A percentile compares a stretch with the other conserved stretches of the same genome.
phyloP scores from a whole-genome alignment of 2,113 vertebrate species.

The Mus spicilegus region DNA sequence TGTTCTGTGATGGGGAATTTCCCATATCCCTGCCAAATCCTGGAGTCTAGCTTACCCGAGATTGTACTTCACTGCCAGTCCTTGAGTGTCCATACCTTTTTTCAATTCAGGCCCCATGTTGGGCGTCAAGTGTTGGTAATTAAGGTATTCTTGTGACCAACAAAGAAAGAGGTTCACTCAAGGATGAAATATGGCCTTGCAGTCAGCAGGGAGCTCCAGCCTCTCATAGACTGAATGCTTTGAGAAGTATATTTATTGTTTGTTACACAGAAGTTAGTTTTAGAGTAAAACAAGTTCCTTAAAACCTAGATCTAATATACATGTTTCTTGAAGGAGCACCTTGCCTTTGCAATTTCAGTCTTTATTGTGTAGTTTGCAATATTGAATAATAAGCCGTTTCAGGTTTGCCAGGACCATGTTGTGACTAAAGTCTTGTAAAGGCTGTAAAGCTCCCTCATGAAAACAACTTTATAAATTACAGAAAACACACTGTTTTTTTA shows the following conservation, averaged over 20 bases:
- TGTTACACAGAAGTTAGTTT: not conserved
- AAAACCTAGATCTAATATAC: not conserved
- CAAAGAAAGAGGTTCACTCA: not conserved
- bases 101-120: not conserved
- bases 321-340: not conserved
- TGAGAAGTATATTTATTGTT: not conserved
- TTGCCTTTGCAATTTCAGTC: not conserved
- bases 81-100: not conserved
- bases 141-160: not conserved
- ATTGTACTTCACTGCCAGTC: not conserved
- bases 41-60: not conserved
- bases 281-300: not conserved
- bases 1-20: not conserved
- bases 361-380: not conserved
- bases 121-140: not conserved
- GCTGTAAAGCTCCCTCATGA: not conserved
- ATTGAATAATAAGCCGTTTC: not conserved
- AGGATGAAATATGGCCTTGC: not conserved
- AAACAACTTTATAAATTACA: not conserved
- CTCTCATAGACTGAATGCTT: not conserved
- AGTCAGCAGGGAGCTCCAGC: not conserved
- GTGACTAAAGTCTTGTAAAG: not conserved
- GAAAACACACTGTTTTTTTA: not conserved
- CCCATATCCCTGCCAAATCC: not conserved
- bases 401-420: not conserved